Evolutionary conservation across 2,797 vertebrate species (phyloP).

Genomic region (Microhierax caerulescens): DNA sequence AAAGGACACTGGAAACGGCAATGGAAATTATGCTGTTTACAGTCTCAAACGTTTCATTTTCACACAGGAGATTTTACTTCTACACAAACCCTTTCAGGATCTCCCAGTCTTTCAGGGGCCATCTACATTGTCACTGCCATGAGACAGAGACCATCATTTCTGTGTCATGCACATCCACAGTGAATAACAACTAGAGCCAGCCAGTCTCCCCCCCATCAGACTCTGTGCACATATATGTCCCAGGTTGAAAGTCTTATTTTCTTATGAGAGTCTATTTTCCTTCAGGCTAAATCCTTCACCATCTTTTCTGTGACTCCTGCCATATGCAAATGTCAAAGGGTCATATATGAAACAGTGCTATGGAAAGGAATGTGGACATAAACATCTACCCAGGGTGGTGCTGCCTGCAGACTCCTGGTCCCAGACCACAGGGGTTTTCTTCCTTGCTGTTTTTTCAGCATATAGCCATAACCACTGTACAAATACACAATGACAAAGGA

Average conservation of each 20-base stretch:
- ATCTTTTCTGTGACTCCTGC: not conserved
- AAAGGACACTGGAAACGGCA: not conserved
- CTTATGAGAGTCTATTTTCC: not conserved
- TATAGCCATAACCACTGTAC: not conserved
- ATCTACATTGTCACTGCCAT: not conserved
- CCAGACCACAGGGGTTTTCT: not conserved
- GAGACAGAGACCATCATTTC: not conserved
- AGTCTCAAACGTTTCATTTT: not conserved
- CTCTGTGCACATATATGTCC: not conserved
- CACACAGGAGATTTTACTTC: not conserved
- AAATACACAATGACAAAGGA: not conserved
- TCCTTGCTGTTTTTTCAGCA: not conserved
- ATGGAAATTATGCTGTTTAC: not conserved
- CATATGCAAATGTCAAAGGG: not conserved
- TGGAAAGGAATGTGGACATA: not conserved
- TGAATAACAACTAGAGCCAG: not conserved
- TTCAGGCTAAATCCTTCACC: conserved; percentile 12
- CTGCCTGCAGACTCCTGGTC: not conserved
- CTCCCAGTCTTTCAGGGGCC: not conserved
- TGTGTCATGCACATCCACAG: not conserved
- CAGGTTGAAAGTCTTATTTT: not conserved
- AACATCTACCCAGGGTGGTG: not conserved
- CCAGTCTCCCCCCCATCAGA: not conserved
- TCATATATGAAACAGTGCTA: not conserved
- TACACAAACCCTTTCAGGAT: not conserved